These are phyloP conservation scores for Sinella curviseta DNA, from an alignment of 1,140 invertebrate genomes.

Conservation along the genomic window DNA sequence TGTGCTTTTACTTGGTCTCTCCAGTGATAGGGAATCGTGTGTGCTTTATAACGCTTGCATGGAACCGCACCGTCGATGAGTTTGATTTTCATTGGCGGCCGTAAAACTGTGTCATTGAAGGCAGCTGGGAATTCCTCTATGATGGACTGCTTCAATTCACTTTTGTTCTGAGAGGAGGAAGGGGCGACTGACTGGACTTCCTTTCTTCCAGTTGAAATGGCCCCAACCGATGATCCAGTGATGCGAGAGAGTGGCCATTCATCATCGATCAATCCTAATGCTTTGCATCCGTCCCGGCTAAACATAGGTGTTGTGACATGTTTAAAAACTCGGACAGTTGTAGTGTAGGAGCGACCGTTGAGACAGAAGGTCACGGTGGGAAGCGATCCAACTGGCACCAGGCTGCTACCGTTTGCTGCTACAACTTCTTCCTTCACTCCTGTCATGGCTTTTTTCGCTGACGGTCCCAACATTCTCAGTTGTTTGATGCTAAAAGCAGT, in stretches of 20 bases:
- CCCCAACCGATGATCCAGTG: neutral
- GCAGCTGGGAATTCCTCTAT: neutral
- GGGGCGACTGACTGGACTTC: neutral
- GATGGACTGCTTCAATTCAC: neutral
- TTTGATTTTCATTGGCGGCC: neutral
- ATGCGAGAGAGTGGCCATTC: neutral
- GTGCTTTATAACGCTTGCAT: neutral
- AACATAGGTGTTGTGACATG: neutral
- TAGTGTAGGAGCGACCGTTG: neutral
- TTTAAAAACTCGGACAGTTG: neutral
- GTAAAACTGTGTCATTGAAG: neutral
- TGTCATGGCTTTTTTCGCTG: neutral
- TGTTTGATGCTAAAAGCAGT: neutral
- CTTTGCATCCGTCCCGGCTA: neutral
- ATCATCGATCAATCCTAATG: neutral
- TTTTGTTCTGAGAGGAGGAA: neutral
- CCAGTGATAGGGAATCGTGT: constrained; percentile 6
- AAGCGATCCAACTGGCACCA: neutral
- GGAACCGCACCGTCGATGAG: neutral
- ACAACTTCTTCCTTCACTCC: neutral
- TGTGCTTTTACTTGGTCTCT: neutral
- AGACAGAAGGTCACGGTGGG: neutral
- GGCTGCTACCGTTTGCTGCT: neutral
- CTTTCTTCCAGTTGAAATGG: neutral
- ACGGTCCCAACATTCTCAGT: neutral